Evolutionary conservation across 1,140 invertebrate species (phyloP), one percentile per base, ranked within the genome.

Genomic region (Battus philenor): DNA sequence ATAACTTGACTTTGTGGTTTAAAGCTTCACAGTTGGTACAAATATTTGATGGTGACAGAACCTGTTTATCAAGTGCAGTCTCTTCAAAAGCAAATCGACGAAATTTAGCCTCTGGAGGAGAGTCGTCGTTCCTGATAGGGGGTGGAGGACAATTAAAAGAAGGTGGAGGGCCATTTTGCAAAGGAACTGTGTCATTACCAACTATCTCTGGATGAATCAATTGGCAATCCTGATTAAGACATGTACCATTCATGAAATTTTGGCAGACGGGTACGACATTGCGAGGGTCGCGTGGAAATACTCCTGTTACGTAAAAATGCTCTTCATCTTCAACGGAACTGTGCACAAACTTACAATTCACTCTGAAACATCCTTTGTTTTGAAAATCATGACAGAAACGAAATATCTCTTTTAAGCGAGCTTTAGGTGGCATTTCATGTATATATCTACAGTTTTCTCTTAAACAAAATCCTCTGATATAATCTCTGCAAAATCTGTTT

Each of bases 301-400:
- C 49, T 16, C 78, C 81, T 13, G 70, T 73, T 2, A 39, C 45
- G 48, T 69, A 79, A 52, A 85, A 85, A 31, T 64, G 62, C n/a
- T 79, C 73, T 45, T 85, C 71, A 8, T 79, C 69, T 60, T 82
- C 74, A 30, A 67, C 44, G 3, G 64, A 58, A 41, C 64, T 66
- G 45, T 85, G 81, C 12, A 78, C 49, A 54, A 85, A 85, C 38
- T 82, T 85, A 44, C 80, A 85, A 45, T 74, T 82, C 8, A 39
- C 45, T 66, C 80, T 68, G 32, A 68, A 81, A 47, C 80, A 85
- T 1, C 80, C 78, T 61, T 82, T 85, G 45, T 85, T 85, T 63
- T 85, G 80, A 54, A 58, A 85, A 47, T 85, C 80, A 44, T 85
- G 80, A 52, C 78, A 84, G 44, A 84, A 82, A 32, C 70, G 62